phyloP scores from a whole-genome alignment of 2,113 vertebrate species.

The Struthidea cinerea region DNA sequence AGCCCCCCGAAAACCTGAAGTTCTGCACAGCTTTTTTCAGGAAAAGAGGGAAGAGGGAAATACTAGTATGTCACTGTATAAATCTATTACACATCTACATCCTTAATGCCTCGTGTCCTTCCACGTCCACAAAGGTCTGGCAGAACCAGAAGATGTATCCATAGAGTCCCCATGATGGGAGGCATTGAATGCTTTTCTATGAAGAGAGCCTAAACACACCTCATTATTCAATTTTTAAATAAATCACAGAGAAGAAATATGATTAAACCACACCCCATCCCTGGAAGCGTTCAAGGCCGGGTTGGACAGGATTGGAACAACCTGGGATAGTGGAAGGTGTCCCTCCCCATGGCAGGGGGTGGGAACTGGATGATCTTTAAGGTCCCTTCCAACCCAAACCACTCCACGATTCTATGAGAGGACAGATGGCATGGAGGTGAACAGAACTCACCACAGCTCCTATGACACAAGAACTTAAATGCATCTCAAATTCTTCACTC shows the following conservation, averaged over 20 bases:
- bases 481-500: neutral
- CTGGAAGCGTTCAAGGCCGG: neutral
- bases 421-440: accelerated
- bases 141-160: neutral
- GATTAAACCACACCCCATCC: neutral
- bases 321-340: neutral
- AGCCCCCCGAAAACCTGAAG: neutral
- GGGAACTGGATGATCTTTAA: neutral
- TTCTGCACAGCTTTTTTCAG: neutral
- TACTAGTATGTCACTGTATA: neutral
- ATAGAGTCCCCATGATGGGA: neutral
- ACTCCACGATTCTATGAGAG: neutral
- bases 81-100: neutral
- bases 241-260: neutral
- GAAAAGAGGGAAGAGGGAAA: accelerated
- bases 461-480: neutral
- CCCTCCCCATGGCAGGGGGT: neutral
- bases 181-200: neutral
- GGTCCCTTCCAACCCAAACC: neutral
- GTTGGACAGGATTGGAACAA: accelerated
- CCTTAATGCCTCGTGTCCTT: neutral
- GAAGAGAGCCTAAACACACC: neutral
- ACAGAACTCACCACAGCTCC: neutral
- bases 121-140: neutral
- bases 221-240: neutral